Base-by-base conservation (phyloP, 2,113 vertebrate species). In the Istiophorus platypterus region DNA sequence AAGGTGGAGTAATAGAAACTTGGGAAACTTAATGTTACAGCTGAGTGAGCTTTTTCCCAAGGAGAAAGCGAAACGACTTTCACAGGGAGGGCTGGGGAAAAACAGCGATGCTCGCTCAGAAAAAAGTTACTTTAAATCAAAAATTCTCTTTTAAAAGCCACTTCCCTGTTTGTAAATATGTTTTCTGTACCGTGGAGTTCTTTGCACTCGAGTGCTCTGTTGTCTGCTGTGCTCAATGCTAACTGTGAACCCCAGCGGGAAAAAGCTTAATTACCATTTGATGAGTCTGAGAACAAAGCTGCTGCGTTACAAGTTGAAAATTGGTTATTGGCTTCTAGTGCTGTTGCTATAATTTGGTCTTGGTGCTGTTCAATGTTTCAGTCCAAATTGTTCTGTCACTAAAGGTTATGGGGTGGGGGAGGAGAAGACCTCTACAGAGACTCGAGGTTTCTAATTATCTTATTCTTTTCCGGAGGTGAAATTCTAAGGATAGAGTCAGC, bases 351-450 rank as follows among this genome's bases (percentile, higher is more conserved):
- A 92, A 93, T 92, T 92, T 84, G 76, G 82, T 85, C 70, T 72
- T 76, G 79, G 80, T 82, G 78, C 83, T 90, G 89, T 92, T 92
- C 85, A 80, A 64, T 91, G 84, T 76, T 88, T 92, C 83, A 87
- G 75, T 80, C 81, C 74, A 90, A 94, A 93, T 93, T 89, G 88
- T 84, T 86, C 82, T 89, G 89, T 92, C 92, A 92, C 87, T 82
- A 81, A 75, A 85, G 84, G 85, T 92, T 92, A 90, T 67, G 49
- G 62, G 29, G 66, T 61, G n/a, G 29, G 51, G 24, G 73, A 37
- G 74, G 39, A 57, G 71, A 85, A 61, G 73, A 52, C 67, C 45
- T 81, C 74, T 58, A 71, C 41, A 31, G 76, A 85, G 77, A 81
- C 56, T 37, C 62, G 82, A 76, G 54, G 51, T 62, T 74, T 88